Evolutionary conservation across 1,140 invertebrate genomes (phyloP).

Genomic region (Asbolus verrucosus): DNA sequence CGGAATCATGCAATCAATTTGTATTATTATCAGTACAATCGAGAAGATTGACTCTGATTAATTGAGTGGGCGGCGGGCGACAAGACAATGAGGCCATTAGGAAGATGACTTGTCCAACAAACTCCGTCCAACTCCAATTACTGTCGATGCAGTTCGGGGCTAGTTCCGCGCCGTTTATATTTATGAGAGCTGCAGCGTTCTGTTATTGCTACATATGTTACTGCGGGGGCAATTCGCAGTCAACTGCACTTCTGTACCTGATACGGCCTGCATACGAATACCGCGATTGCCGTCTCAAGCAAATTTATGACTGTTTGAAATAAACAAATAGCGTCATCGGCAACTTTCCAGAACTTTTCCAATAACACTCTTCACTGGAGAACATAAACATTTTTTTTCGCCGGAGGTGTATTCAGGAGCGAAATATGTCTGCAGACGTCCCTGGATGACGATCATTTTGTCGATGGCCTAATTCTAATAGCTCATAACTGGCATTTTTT

Average conservation of each 20-base stretch:
- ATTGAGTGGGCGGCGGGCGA: constrained; percentile 23
- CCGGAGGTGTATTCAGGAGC: neutral
- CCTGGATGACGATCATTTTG: neutral
- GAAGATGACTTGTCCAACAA: constrained; percentile 22
- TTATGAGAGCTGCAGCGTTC: constrained; percentile 21
- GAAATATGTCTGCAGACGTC: neutral
- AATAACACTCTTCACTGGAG: constrained; percentile 5
- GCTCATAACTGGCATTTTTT: neutral
- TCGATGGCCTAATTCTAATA: too few species aligned
- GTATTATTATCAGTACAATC: constrained; percentile 36
- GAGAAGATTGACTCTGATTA: constrained; percentile 24
- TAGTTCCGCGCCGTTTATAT: too few species aligned
- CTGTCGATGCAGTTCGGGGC: too few species aligned
- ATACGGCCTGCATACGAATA: constrained; percentile 6
- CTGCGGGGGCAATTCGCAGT: constrained; percentile 13
- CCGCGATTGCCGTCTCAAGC: neutral
- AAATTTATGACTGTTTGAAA: constrained; percentile 12
- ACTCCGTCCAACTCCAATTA: too few species aligned
- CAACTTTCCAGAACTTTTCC: constrained; percentile 2
- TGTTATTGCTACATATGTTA: constrained; percentile 19
- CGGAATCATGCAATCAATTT: constrained; percentile 39
- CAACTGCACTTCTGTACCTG: constrained; percentile 7
- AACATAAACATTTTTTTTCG: constrained; percentile 26
- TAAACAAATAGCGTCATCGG: constrained; percentile 9
- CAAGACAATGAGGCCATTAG: constrained; percentile 26